Evolutionary conservation across 2,113 vertebrate species (phyloP), one percentile per base, ranked within the genome.

Genomic region (Hydropotes inermis): DNA sequence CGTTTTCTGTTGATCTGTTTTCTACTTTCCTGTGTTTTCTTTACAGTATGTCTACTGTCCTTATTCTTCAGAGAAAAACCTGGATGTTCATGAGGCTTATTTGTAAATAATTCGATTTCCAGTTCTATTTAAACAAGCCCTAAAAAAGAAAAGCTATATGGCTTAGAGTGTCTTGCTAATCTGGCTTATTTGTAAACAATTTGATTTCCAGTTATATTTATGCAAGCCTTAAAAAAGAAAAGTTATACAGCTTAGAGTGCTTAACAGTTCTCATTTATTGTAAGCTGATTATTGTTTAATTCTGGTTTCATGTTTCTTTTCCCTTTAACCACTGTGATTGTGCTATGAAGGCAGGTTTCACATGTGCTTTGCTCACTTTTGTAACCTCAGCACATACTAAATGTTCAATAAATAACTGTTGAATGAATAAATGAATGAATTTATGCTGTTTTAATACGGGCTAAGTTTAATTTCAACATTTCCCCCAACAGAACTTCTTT

Each of bases 11-110:
- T 90, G 30, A 39, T 95, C 91, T 96, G 91, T 70, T 91, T 87
- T 93, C 76, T 5, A 95, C 81, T 70, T 97, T 95, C 96, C 54
- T 89, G 76, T 58, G 90, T 88, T 85, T 28, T 90, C 39, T 36
- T 28, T 36, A 83, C 43, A n/a, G 36, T 36, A 36, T 67, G 10
- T 95, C 52, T 84, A 64, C 21, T 79, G 39, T 23, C 43, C 43
- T 64, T 96, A 78, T 96, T 96, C 95, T 93, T 76, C 81, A 96
- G 79, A 87, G 58, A 89, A 95, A 94, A 92, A 78, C 87, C 43
- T 88, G 45, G 50, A 2, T 89, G 45, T 36, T 30, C 23, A 52
- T 88, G 76, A 47, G 43, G 12, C 30, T 97, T 50, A 52, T 50
- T 88, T 55, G 54, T 95, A 89, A 98, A 70, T 30, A 39, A 47